Evolutionary conservation across 2,113 vertebrate genomes (phyloP).

Genomic region (Rhinoderma darwinii): DNA sequence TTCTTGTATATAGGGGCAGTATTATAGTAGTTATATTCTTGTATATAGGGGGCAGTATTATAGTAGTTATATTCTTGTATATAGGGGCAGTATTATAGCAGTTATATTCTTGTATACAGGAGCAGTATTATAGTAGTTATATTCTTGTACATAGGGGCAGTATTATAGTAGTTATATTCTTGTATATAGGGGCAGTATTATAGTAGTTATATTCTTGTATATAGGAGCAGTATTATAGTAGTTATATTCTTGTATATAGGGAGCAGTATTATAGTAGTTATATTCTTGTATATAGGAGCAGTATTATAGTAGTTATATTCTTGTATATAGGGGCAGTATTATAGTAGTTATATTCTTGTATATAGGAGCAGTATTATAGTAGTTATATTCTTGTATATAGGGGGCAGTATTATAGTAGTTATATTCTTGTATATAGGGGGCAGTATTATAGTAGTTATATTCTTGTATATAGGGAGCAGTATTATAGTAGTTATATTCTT

Average conservation of each 20-base stretch:
- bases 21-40: no score
- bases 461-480: no score
- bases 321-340: background rate
- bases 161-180: no score
- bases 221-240: background rate
- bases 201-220: background rate
- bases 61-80: no score
- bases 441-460: no score
- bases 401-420: background rate
- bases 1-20: no score
- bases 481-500: no score
- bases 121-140: no score
- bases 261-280: background rate
- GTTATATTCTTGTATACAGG: no score
- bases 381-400: background rate
- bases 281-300: background rate
- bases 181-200: background rate
- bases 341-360: background rate
- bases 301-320: slow-evolving; percentile 5
- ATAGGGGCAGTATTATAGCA: no score
- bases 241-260: background rate
- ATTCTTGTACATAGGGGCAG: no score
- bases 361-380: background rate
- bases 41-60: no score
- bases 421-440: background rate